Evolutionary conservation across 2,113 vertebrate species (phyloP).

Genomic region (Symphodus melops): DNA sequence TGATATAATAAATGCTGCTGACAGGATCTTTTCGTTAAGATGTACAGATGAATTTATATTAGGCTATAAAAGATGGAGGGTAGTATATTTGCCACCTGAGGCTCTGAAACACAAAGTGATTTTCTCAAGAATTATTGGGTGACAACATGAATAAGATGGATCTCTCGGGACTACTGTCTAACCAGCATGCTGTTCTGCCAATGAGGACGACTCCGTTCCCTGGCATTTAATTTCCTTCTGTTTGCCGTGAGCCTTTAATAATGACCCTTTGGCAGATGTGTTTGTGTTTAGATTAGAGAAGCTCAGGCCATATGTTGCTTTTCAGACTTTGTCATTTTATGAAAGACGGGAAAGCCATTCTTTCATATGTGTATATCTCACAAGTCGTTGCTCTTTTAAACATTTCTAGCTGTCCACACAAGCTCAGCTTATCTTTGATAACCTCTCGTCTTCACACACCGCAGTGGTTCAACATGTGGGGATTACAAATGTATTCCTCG

Average conservation of each 20-base stretch:
- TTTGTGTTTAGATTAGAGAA: constrained; percentile 55
- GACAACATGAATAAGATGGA: background rate
- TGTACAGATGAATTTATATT: background rate
- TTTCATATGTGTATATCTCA: constrained; percentile 34
- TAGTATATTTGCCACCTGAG: background rate
- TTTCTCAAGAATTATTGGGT: background rate
- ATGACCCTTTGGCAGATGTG: constrained; percentile 55
- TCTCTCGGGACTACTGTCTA: constrained; percentile 12
- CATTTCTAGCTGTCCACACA: constrained; percentile 28
- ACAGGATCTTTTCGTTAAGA: background rate
- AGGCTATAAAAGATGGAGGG: background rate
- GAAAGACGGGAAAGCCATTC: constrained; percentile 44
- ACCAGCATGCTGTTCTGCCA: constrained; percentile 27
- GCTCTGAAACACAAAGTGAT: background rate
- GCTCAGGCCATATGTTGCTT: constrained; percentile 60
- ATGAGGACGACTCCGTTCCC: constrained; percentile 36
- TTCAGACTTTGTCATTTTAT: constrained; percentile 37
- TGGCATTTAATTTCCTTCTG: constrained; percentile 66
- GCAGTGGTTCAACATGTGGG: constrained; percentile 1
- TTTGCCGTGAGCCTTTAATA: constrained; percentile 48
- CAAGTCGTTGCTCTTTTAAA: constrained; percentile 24
- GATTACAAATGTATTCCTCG: too few relatives aligned
- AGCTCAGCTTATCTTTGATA: constrained; percentile 30
- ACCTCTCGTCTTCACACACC: background rate
- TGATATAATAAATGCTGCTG: background rate